Conservation (phyloP, 2,888 invertebrate genomes). For the Horisme vitalbata region DNA sequence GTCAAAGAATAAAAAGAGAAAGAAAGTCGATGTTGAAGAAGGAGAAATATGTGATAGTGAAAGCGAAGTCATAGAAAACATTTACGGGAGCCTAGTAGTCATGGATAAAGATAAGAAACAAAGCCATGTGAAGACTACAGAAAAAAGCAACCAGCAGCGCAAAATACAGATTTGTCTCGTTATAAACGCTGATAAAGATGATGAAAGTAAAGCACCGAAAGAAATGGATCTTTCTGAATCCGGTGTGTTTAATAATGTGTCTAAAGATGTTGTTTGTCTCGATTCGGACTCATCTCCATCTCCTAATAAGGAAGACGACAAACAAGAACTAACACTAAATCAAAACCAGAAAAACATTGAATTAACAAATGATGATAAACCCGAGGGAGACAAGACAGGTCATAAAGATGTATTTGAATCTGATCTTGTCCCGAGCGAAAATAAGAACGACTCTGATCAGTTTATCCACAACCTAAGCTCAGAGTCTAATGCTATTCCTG, state of each 20-base stretch:
- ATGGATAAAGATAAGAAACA: slow-evolving; percentile 44
- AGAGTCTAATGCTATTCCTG: not conserved
- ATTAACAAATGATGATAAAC: not conserved
- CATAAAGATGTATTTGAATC: not conserved
- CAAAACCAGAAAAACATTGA: slow-evolving; percentile 1
- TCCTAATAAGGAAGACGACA: slow-evolving; percentile 13
- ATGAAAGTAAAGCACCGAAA: slow-evolving; percentile 16
- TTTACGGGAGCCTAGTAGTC: slow-evolving; percentile 67
- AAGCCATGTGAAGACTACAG: slow-evolving; percentile 31
- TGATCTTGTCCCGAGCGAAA: not conserved
- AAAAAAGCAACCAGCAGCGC: slow-evolving; percentile 46
- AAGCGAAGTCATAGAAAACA: slow-evolving; percentile 70
- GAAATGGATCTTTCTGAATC: slow-evolving; percentile 49
- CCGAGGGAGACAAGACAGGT: not conserved
- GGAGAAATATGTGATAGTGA: slow-evolving; percentile 76
- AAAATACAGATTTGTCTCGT: slow-evolving; percentile 68
- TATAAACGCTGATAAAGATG: slow-evolving; percentile 46
- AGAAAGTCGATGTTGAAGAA: slow-evolving; percentile 61
- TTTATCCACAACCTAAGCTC: not conserved
- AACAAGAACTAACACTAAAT: not conserved
- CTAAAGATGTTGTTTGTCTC: slow-evolving; percentile 18
- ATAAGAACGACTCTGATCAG: not conserved
- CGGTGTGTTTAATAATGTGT: slow-evolving; percentile 47
- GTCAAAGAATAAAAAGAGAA: slow-evolving; percentile 35
- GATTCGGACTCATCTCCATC: slow-evolving; percentile 22